Conservation (phyloP, 2,113 vertebrate genomes). For the Cottus gobio region DNA sequence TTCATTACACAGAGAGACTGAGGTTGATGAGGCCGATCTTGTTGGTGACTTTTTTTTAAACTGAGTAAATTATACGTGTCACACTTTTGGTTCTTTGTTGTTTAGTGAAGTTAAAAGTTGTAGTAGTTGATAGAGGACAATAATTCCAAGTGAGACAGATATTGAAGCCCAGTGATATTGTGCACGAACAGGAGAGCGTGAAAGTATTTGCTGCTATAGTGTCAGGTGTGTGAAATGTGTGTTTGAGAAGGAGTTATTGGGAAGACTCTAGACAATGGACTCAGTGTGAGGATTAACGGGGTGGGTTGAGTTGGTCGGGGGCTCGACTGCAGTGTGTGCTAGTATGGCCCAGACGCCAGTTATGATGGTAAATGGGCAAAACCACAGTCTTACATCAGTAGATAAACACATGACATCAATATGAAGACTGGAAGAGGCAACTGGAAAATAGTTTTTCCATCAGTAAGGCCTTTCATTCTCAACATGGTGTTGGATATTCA, state of each 20-base stretch:
- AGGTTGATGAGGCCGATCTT: background rate
- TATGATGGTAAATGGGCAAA: constrained; percentile 45
- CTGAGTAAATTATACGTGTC: background rate
- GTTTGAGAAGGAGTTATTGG: background rate
- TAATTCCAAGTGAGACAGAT: background rate
- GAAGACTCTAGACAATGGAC: constrained; percentile 30
- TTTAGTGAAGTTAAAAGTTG: background rate
- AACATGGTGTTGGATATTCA: background rate
- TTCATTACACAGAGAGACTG: background rate
- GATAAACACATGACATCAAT: constrained; percentile 65
- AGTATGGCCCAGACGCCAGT: background rate
- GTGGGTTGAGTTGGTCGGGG: constrained; percentile 26
- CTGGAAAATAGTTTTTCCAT: constrained; percentile 19
- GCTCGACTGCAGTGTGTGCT: constrained; percentile 1
- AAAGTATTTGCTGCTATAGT: constrained; percentile 15
- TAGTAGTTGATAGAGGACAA: background rate
- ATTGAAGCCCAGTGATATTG: background rate
- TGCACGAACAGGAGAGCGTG: background rate
- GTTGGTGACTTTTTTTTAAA: background rate
- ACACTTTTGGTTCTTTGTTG: background rate
- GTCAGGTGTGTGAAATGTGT: constrained; percentile 21
- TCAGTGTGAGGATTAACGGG: constrained; percentile 58
- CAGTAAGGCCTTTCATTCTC: background rate
- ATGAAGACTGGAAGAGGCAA: constrained; percentile 16
- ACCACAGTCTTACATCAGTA: constrained; percentile 47